These are phyloP conservation scores for Gymnocypris eckloni DNA, from an alignment of 2,797 vertebrate genomes.

Conservation along the genomic window DNA sequence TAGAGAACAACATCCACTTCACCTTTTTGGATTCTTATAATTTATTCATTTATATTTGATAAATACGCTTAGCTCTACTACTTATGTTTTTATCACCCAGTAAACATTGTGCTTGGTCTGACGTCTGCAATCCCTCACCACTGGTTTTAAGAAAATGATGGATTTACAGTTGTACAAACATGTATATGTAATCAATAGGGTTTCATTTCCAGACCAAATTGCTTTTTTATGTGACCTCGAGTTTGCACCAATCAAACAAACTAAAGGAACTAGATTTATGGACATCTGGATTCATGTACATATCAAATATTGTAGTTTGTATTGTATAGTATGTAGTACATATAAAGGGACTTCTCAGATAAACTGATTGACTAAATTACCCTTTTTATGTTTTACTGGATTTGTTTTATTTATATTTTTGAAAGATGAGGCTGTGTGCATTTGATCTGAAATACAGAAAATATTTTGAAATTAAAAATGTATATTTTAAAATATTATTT, in stretches of 20 bases:
- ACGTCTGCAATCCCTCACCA: background rate
- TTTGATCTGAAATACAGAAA: too few species aligned
- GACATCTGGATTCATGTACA: too few species aligned
- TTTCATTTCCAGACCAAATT: background rate
- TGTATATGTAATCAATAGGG: slow-evolving; percentile 1
- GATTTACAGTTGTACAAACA: background rate
- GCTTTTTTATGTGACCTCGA: background rate
- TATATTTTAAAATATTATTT: too few species aligned
- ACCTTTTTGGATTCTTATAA: background rate
- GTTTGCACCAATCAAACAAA: background rate
- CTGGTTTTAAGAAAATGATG: background rate
- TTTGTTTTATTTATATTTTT: too few species aligned
- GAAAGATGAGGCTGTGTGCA: too few species aligned
- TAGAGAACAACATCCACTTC: slow-evolving; percentile 1
- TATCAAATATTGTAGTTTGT: too few species aligned
- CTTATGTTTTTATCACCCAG: background rate
- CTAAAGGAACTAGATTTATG: too few species aligned
- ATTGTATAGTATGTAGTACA: too few species aligned
- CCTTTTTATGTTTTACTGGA: too few species aligned
- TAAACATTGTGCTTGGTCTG: background rate
- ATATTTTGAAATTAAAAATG: too few species aligned
- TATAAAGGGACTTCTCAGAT: too few species aligned
- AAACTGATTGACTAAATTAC: too few species aligned
- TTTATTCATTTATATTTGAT: background rate
- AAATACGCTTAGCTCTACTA: background rate